Conservation (phyloP, 2,888 invertebrate genomes). For the Parelbella ahira region DNA sequence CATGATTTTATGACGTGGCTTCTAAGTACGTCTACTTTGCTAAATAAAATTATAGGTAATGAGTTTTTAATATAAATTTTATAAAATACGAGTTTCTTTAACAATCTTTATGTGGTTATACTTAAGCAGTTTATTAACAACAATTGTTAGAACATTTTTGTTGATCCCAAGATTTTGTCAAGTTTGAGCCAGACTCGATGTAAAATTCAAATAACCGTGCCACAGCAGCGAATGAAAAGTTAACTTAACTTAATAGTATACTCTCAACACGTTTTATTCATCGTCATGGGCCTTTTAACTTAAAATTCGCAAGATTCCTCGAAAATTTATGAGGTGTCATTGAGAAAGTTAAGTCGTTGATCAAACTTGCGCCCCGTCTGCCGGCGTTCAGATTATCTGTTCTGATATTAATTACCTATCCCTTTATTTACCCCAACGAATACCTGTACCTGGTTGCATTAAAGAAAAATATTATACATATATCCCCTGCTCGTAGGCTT, state of each 20-base stretch:
- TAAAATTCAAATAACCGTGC: conserved; percentile 29
- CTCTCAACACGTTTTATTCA: conserved; percentile 59
- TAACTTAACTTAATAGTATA: conserved; percentile 53
- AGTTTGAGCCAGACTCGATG: conserved; percentile 26
- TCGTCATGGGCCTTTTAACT: conserved; percentile 49
- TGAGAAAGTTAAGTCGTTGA: conserved; percentile 57
- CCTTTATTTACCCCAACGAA: too few species aligned
- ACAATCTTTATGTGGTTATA: too few species aligned
- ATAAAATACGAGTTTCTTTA: too few species aligned
- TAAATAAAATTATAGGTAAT: too few species aligned
- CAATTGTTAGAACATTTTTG: conserved; percentile 11
- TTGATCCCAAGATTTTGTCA: conserved; percentile 17
- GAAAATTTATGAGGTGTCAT: conserved; percentile 60
- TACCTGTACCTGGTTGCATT: too few species aligned
- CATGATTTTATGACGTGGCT: too few species aligned
- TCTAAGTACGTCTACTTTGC: too few species aligned
- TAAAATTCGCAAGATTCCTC: conserved; percentile 47
- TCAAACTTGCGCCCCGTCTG: conserved; percentile 46
- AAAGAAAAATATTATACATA: too few species aligned
- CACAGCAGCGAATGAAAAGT: conserved; percentile 50
- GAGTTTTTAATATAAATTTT: too few species aligned
- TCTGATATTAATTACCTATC: too few species aligned
- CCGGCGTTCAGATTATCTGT: conserved; percentile 45
- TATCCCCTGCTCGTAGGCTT: too few species aligned
- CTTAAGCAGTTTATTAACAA: too few species aligned